Evolutionary conservation across 1,140 invertebrate species (phyloP), one percentile per base, ranked within the genome.

Genomic region (Drosophila obscura): DNA sequence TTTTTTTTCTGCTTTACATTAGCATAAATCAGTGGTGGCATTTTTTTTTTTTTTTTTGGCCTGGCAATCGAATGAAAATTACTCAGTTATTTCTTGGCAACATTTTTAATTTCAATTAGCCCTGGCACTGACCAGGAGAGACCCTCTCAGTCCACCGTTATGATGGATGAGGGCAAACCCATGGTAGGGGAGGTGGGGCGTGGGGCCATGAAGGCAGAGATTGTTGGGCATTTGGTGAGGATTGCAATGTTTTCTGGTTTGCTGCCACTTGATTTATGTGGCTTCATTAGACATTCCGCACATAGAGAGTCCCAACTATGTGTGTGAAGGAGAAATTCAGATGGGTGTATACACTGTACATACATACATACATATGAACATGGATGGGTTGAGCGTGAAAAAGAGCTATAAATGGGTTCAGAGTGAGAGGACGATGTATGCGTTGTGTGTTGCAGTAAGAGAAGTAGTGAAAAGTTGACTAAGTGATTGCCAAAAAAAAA

Each of bases 201-300:
- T 16, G 16, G 19, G 9, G 31, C 9, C 31, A 35, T 11, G 9
- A 9, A 9, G 9, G 9, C 31, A 35, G 31, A 35, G 3, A 11
- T 4, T 9, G 28, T 19, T 19, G 19, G 31, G 31, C 8, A 11
- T 9, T 9, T 39, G n/a, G 31, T 0, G 16, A n/a, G 16, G 26
- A 1, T 13, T 46, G 53, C 65, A 51, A 22, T 72, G 61, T 44
- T 41, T 64, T 77, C 58, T 46, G 63, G 43, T 28, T 43, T 55
- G 55, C 71, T 16, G 55, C 43, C 81, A 90, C 76, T 90, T 90
- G 87, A 90, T 90, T 90, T 90, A 90, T 90, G 82, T 90, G 87
- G 87, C 85, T 90, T 87, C 82, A 90, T 90, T 90, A 90, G 73
- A 77, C 82, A 90, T 90, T 90, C 87, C 76, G 50, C 75, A 90